Percentiles rank a stretch among this genome's conserved stretches.
Evolutionary conservation across 2,797 vertebrate genomes (phyloP).

Genomic region (Cyprinodon diabolis): DNA sequence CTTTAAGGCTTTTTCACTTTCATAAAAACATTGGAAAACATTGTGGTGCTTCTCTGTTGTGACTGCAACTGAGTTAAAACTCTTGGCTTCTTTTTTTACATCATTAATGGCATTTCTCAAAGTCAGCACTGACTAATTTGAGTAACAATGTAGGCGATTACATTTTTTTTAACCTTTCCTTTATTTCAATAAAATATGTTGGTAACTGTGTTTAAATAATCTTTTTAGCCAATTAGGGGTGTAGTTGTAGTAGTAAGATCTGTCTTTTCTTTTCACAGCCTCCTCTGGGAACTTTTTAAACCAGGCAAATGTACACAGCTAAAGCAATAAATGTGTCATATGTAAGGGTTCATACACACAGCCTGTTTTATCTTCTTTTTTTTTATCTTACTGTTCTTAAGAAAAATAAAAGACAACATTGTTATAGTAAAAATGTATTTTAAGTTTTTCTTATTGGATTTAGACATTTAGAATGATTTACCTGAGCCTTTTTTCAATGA

Average conservation of each 20-base stretch:
- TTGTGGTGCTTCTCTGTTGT: slow-evolving; percentile 48
- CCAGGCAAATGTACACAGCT: slow-evolving; percentile 37
- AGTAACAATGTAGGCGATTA: slow-evolving; percentile 64
- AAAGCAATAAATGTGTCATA: slow-evolving; percentile 31
- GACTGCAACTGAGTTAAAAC: slow-evolving; percentile 54
- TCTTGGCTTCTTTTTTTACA: slow-evolving; percentile 44
- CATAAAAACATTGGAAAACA: slow-evolving; percentile 62
- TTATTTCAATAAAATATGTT: slow-evolving; percentile 30
- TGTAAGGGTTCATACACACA: slow-evolving; percentile 35
- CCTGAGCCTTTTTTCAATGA: slow-evolving; percentile 40
- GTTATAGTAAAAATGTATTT: not conserved
- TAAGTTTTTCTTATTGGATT: not conserved
- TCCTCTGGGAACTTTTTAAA: slow-evolving; percentile 46
- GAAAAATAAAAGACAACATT: not conserved
- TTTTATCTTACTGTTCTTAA: slow-evolving; percentile 14
- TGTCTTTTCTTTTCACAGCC: slow-evolving; percentile 21
- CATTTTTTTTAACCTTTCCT: slow-evolving; percentile 34
- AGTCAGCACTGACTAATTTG: slow-evolving; percentile 52
- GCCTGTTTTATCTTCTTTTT: slow-evolving; percentile 23
- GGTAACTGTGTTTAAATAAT: slow-evolving; percentile 61
- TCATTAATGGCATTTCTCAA: slow-evolving; percentile 64
- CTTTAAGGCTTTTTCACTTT: slow-evolving; percentile 50
- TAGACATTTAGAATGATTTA: slow-evolving; percentile 38
- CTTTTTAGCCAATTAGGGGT: slow-evolving; percentile 62
- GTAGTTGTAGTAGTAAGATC: slow-evolving; percentile 22